Conservation (phyloP, 2,888 invertebrate species). For the Diogma glabrata region DNA sequence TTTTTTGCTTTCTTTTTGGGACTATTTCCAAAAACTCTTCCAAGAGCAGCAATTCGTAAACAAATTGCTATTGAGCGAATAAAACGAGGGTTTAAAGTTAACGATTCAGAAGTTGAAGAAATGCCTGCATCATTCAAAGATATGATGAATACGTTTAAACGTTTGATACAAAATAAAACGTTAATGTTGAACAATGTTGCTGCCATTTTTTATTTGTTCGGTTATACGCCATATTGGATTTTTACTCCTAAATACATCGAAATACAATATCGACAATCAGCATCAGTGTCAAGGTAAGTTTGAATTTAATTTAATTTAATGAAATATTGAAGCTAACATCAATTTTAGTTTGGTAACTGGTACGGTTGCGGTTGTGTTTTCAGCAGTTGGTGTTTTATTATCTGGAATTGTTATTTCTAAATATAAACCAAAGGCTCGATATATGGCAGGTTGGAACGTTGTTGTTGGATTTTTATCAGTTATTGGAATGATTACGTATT, state of each 20-base stretch:
- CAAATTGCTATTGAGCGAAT: slow-evolving; percentile 21
- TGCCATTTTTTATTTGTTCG: slow-evolving; percentile 58
- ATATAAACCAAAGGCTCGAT: slow-evolving; percentile 52
- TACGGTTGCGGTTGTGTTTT: slow-evolving; percentile 55
- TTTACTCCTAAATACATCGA: slow-evolving; percentile 77
- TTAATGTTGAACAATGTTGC: slow-evolving; percentile 63
- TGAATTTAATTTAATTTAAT: background rate
- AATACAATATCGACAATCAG: slow-evolving; percentile 65
- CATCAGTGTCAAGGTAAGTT: slow-evolving; percentile 47
- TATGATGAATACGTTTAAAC: slow-evolving; percentile 50
- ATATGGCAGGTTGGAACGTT: slow-evolving; percentile 58
- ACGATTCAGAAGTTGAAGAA: slow-evolving; percentile 26
- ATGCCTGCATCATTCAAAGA: slow-evolving; percentile 40
- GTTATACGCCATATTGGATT: slow-evolving; percentile 65
- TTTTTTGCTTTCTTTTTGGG: slow-evolving; percentile 48
- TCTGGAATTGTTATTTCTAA: slow-evolving; percentile 54
- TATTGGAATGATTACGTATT: slow-evolving; percentile 49
- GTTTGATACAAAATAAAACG: slow-evolving; percentile 51
- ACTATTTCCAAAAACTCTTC: slow-evolving; percentile 57
- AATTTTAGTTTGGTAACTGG: slow-evolving; percentile 54
- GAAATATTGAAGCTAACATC: background rate
- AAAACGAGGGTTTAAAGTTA: slow-evolving; percentile 21
- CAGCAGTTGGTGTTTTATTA: slow-evolving; percentile 54
- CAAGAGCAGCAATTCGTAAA: slow-evolving; percentile 45
- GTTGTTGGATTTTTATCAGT: slow-evolving; percentile 50